These are phyloP conservation scores for Octodon degus DNA, from an alignment of 2,113 vertebrate genomes.

Conservation along the genomic window DNA sequence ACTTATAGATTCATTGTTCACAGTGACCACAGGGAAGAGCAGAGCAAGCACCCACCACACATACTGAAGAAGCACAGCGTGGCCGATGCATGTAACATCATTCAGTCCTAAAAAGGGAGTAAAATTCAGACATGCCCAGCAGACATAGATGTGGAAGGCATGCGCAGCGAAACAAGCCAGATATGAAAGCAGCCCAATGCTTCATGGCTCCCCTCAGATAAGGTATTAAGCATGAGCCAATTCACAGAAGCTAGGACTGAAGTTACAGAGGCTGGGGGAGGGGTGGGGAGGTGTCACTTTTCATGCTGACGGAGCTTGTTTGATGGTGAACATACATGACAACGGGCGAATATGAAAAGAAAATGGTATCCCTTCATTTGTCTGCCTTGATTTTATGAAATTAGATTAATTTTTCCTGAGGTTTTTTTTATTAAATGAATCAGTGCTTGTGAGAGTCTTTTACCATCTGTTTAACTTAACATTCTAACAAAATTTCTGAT, in stretches of 20 bases:
- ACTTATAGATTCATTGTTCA: rapidly evolving
- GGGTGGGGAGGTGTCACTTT: rapidly evolving
- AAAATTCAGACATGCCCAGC: background rate
- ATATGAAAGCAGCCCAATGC: background rate
- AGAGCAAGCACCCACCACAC: rapidly evolving
- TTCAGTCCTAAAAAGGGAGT: background rate
- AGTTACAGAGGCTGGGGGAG: background rate
- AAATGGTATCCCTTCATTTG: background rate
- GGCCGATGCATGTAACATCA: rapidly evolving
- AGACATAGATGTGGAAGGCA: too few relatives aligned
- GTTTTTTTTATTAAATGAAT: constrained; percentile 69
- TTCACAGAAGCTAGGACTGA: rapidly evolving
- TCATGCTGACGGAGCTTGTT: background rate
- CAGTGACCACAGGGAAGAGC: background rate
- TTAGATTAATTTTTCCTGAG: constrained; percentile 27
- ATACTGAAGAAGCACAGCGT: rapidly evolving
- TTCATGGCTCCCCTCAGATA: rapidly evolving
- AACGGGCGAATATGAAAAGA: background rate
- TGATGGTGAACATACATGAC: too few relatives aligned
- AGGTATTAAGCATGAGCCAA: background rate
- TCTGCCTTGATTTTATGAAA: constrained; percentile 51
- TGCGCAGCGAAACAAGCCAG: rapidly evolving
- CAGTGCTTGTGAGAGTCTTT: constrained; percentile 37
- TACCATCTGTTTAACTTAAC: constrained; percentile 66
- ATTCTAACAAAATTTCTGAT: constrained; percentile 64